Percentiles rank a stretch among this genome's conserved stretches.
Conservation (phyloP, 1,140 invertebrate genomes). For the Vanessa atalanta region DNA sequence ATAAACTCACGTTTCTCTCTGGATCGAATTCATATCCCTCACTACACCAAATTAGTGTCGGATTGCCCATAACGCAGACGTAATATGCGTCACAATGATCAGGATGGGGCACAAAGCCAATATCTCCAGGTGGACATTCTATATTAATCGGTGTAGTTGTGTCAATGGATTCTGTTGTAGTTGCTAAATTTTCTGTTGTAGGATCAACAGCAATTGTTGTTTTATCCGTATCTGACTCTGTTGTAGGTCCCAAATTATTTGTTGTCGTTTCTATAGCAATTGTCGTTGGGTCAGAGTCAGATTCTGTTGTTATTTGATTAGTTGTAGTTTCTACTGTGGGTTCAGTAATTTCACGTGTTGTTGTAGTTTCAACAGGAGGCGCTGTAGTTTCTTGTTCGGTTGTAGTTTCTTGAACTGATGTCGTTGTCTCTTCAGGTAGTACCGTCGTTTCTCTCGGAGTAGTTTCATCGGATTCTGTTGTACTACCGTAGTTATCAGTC, state of each 20-base stretch:
- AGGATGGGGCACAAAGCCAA: background rate
- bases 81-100: background rate
- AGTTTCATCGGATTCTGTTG: slow-evolving; percentile 12
- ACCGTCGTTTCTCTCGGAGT: background rate
- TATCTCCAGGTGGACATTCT: background rate
- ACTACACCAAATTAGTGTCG: background rate
- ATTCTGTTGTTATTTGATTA: no score
- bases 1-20: background rate
- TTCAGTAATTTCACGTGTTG: no score
- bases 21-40: background rate
- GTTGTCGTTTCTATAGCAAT: no score
- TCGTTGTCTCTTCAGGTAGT: background rate
- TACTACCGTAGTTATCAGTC: background rate
- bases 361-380: background rate
- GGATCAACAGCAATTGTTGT: no score
- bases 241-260: no score
- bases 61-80: background rate
- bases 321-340: no score
- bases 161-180: slow-evolving; percentile 7
- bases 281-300: no score
- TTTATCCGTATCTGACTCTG: no score
- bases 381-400: slow-evolving; percentile 1
- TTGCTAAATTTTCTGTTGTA: background rate
- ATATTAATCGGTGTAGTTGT: slow-evolving; percentile 10
- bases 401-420: background rate